Evolutionary conservation across 2,797 vertebrate genomes (phyloP), one percentile per base, ranked within the genome.

Genomic region (Protonibea diacanthus): DNA sequence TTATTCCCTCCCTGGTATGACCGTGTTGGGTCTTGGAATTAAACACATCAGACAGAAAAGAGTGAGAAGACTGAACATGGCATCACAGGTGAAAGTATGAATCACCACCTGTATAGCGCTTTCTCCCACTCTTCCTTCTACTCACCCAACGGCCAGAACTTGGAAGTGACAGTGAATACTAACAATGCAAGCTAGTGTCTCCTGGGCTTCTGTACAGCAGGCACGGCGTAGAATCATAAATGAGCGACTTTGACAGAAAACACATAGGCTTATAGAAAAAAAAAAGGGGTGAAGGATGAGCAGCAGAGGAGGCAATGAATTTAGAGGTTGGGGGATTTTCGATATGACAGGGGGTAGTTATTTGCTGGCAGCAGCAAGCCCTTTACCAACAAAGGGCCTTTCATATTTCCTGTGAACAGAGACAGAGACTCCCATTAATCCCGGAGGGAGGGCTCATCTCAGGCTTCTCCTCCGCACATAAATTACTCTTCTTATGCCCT

Each of bases 361-460:
- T 93, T 93, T 93, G 92, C 90, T 94, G 93, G 92, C 93, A 94
- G 90, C 90, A 89, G 88, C 82, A 80, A 88, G 83, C 90, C 89
- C 91, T 93, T 90, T 88, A 92, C 91, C 89, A 93, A 95, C 94
- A 95, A 95, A 94, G 92, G 88, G 88, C 91, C 93, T 94, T 94
- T 95, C 94, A 94, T 94, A 94, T 94, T 94, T 94, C 91, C 89
- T 91, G 90, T 93, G 93, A 93, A 93, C 92, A 94, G 92, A 92
- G 90, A 94, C 92, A 93, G 88, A 94, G 93, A 90, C 91, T 93
- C 88, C 90, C 91, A 94, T 94, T 94, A 95, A 94, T 94, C 91
- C 93, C 90, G 9, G 80, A 90, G 88, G 92, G 92, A 92, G 90
- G 88, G 85, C 91, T 91, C 93, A 94, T 94, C 93, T 87, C 84